phyloP scores from a whole-genome alignment of 2,888 invertebrate species.

The Nymphalis polychloros region DNA sequence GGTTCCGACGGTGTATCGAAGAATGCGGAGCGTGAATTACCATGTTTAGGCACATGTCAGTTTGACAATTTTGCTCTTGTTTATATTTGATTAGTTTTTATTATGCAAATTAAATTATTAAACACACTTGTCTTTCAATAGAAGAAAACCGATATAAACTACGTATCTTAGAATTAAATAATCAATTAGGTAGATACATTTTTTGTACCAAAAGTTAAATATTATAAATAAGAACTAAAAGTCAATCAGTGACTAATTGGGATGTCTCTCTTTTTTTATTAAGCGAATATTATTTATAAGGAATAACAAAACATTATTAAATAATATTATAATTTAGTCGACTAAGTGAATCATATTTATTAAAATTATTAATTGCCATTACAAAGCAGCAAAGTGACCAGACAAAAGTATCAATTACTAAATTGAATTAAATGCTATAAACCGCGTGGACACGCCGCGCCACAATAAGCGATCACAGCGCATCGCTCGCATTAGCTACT shows the following conservation, averaged over 20 bases:
- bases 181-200: too few species aligned
- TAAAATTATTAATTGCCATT: neutral
- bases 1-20: constrained; percentile 73
- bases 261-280: too few species aligned
- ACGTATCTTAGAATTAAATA: too few species aligned
- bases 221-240: too few species aligned
- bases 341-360: neutral
- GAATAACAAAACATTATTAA: too few species aligned
- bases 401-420: constrained; percentile 79
- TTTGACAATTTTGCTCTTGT: constrained; percentile 73
- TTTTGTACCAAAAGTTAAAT: too few species aligned
- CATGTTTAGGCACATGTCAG: constrained; percentile 77
- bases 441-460: constrained; percentile 70
- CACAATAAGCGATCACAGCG: constrained; percentile 78
- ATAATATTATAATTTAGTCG: neutral
- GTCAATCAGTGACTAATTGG: too few species aligned
- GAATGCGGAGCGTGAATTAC: constrained; percentile 80
- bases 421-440: constrained; percentile 81
- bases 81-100: constrained; percentile 49
- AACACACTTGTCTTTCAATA: too few species aligned
- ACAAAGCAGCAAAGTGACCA: constrained; percentile 57
- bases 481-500: constrained; percentile 80
- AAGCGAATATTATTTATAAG: too few species aligned
- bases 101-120: neutral
- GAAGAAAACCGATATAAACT: too few species aligned